A percentile compares a stretch with the other conserved stretches of the same genome.
Evolutionary conservation across 2,113 vertebrate genomes (phyloP).

Genomic region (Rhea pennata): DNA sequence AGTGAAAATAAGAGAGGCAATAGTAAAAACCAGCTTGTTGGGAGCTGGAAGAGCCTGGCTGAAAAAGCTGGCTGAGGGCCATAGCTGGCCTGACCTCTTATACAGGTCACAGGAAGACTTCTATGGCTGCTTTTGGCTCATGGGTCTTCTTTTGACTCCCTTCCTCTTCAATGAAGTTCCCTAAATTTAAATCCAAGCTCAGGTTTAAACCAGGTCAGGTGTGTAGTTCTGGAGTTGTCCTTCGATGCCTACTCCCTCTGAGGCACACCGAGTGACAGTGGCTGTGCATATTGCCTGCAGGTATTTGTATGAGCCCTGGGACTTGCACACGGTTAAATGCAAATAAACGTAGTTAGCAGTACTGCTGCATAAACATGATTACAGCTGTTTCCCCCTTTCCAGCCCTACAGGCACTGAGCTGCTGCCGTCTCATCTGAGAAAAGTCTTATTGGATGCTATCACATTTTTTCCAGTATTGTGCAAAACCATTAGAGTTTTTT

Average conservation of each 20-base stretch:
- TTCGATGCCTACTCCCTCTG: rapidly evolving
- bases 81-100: background rate
- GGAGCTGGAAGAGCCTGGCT: background rate
- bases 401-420: background rate
- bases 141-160: too few relatives aligned
- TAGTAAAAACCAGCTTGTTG: background rate
- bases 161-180: too few relatives aligned
- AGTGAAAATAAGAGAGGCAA: background rate
- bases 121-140: background rate
- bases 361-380: background rate
- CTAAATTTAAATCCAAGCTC: too few relatives aligned
- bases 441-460: background rate
- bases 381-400: background rate
- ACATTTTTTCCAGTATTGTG: background rate
- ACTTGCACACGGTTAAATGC: background rate
- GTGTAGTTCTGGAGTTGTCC: background rate
- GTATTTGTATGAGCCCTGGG: background rate
- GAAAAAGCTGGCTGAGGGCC: background rate
- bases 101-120: background rate
- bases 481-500: background rate
- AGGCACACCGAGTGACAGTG: background rate
- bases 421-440: background rate
- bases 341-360: background rate
- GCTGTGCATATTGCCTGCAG: background rate
- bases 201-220: background rate